Percentiles rank a stretch among this genome's conserved stretches.
Evolutionary conservation across 2,888 invertebrate species (phyloP).

Genomic region (Eilema depressum): DNA sequence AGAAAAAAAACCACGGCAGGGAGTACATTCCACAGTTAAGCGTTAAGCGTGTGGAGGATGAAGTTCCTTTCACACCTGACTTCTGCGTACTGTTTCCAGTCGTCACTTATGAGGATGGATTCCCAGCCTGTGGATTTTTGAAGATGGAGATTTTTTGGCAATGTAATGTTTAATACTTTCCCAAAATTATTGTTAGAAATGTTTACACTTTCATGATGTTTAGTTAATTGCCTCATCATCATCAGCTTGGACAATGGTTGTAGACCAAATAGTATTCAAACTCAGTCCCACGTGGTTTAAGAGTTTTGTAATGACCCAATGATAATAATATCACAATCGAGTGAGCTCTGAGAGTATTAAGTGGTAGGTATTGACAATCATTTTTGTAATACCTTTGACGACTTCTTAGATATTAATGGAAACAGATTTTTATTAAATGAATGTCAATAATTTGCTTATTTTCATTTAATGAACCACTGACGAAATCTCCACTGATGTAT

Average conservation of each 20-base stretch:
- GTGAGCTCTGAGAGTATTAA: neutral
- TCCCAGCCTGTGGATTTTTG: no score
- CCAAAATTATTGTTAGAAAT: neutral
- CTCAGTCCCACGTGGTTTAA: neutral
- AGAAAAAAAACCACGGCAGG: no score
- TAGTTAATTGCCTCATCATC: neutral
- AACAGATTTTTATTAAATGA: conserved; percentile 39
- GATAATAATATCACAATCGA: neutral
- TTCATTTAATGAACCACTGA: no score
- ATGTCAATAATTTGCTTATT: conserved; percentile 21
- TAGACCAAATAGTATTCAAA: neutral
- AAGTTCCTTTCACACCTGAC: no score
- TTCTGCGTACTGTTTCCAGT: no score
- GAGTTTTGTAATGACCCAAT: neutral
- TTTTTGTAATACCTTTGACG: conserved; percentile 11
- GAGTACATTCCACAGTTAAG: no score
- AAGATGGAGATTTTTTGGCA: neutral
- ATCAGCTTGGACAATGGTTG: neutral
- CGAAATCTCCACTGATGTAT: no score
- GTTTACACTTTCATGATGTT: neutral
- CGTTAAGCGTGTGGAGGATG: no score
- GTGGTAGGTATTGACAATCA: conserved; percentile 15
- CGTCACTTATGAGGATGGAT: no score
- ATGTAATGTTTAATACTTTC: neutral
- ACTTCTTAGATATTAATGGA: conserved; percentile 16